Evolutionary conservation across 2,888 invertebrate species (phyloP), one percentile per base, ranked within the genome.

Genomic region (Hirtodrosophila trivittata): DNA sequence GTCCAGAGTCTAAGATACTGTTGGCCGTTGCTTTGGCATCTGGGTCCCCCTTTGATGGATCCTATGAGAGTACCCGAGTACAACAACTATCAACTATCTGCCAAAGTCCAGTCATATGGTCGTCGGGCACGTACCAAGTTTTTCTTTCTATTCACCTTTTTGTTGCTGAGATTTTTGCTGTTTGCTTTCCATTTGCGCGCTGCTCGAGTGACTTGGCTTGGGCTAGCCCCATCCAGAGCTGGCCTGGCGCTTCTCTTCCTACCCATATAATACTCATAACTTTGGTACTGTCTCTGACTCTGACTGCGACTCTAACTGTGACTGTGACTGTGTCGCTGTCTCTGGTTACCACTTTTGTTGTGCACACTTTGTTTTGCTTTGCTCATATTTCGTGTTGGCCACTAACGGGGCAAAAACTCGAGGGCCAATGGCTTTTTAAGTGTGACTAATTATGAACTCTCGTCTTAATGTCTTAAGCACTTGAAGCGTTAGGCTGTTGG

Each of bases 351-450:
- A 55, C 28, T 37, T 12, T 41, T 35, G 9, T 39, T 16, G 37
- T 14, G 33, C 28, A 13, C 25, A 32, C n/a, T 35, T 57, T 25
- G 26, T 35, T 26, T 33, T 43, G 60, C 52, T 57, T 50, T 65
- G 66, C 72, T 84, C 78, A 78, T 74, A 74, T 78, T 81, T 81
- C 84, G 71, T 76, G 12, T 55, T 45, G 76, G 59, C 64, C 65
- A 77, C 62, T 75, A 82, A 82, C 85, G 77, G 85, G 62, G 49
- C 73, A 55, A 37, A 56, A 65, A 66, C 70, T 77, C 62, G 52
- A 67, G 77, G 85, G 82, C 77, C 85, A 82, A 82, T 82, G 82
- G 70, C 85, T 82, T 80, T 77, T 85, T 73, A 85, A 82, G 82
- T 82, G 85, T 85, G 83, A 82, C 81, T 84, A 82, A 84, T 82